Conservation (phyloP, 2,113 vertebrate species). For the Caretta caretta region DNA sequence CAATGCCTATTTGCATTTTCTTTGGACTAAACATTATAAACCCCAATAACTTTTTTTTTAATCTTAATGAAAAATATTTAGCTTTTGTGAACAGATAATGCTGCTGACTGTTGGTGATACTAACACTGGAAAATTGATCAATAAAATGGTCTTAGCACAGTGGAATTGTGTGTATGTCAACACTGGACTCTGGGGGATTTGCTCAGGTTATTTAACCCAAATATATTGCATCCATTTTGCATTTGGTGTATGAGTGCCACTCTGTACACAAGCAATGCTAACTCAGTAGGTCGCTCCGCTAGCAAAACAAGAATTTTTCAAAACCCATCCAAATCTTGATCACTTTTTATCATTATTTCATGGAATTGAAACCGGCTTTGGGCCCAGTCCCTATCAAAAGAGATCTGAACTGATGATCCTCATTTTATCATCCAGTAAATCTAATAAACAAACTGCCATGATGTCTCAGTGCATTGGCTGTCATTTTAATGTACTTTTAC, state of each 20-base stretch:
- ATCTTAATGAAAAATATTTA: rapidly evolving
- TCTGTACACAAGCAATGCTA: background rate
- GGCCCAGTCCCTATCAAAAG: conserved; percentile 18
- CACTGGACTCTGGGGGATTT: rapidly evolving
- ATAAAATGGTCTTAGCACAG: rapidly evolving
- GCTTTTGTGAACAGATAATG: rapidly evolving
- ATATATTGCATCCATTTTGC: background rate
- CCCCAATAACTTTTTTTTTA: background rate
- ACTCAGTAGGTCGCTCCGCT: background rate
- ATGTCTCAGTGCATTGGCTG: conserved; percentile 23
- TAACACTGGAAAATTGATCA: rapidly evolving
- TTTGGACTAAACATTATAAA: too few relatives aligned
- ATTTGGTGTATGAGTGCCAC: background rate
- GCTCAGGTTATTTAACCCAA: background rate
- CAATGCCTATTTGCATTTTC: rapidly evolving
- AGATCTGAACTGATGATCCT: conserved; percentile 51
- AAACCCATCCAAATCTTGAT: background rate
- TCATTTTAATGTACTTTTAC: conserved; percentile 59
- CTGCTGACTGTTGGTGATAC: background rate
- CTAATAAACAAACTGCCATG: conserved; percentile 33
- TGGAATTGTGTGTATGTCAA: rapidly evolving
- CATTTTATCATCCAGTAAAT: background rate
- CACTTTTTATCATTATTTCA: background rate
- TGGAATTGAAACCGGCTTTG: rapidly evolving
- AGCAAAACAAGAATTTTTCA: background rate